Percentiles rank a stretch among this genome's conserved stretches.
These are phyloP conservation scores for Amphipoea oculea DNA, from an alignment of 2,888 invertebrate species.

Conservation along the genomic window DNA sequence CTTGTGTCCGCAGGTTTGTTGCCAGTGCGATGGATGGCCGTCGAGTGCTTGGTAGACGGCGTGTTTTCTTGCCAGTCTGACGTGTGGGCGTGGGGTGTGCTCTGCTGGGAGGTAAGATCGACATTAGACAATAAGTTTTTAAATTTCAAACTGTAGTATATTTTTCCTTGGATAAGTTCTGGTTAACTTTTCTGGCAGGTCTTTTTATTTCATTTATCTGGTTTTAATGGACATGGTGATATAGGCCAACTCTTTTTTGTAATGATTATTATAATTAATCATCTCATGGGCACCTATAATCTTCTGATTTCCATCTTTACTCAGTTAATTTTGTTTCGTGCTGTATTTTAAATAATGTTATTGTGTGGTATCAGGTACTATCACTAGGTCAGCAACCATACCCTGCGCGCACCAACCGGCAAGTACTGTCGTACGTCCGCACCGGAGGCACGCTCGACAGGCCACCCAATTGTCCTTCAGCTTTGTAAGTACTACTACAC, in stretches of 20 bases:
- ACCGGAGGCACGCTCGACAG: constrained; percentile 96
- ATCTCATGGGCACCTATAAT: no score
- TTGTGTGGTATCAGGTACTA: constrained; percentile 90
- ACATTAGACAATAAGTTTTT: not conserved
- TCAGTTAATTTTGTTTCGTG: not conserved
- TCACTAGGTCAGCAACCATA: constrained; percentile 99
- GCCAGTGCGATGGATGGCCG: constrained; percentile 99
- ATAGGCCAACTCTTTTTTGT: not conserved
- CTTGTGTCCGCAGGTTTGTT: constrained; percentile 91
- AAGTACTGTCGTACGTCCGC: constrained; percentile 97
- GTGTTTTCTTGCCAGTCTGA: constrained; percentile 99
- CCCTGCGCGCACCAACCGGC: constrained; percentile 97
- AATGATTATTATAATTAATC: not conserved
- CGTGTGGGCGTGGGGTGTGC: constrained; percentile 98
- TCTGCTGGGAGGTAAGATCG: constrained; percentile 95
- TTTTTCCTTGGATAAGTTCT: not conserved
- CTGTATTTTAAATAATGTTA: not conserved
- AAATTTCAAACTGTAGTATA: not conserved
- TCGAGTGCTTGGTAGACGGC: constrained; percentile 98
- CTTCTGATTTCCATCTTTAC: not conserved
- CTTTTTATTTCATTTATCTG: not conserved
- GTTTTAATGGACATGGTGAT: not conserved
- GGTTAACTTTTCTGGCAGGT: not conserved
- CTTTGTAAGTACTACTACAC: constrained; percentile 89
- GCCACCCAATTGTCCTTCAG: constrained; percentile 95